Evolutionary conservation across 1,140 invertebrate genomes (phyloP), one percentile per base, ranked within the genome.

Genomic region (Atta colombica): DNA sequence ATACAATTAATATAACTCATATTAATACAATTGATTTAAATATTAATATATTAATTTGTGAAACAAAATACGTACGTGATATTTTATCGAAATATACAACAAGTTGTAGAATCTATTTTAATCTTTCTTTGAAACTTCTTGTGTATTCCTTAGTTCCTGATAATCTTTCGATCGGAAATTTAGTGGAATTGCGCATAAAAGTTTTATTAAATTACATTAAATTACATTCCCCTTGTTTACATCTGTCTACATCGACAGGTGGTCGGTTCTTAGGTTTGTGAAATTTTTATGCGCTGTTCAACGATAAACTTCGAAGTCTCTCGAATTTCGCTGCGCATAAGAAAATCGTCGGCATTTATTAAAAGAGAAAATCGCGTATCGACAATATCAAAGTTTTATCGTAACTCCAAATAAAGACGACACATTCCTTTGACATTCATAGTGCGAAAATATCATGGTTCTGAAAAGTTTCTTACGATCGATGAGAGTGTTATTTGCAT

Each of bases 311-410:
- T 85, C 10, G 3, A 51, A 35, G 51, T 75, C 35, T 68, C 74
- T 55, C 49, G 66, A 25, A 61, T 28, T 88, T 28, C 39, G 18
- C n/a, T 49, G 35, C n/a, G 25, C 25, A 55, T 61, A 77, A 77
- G 88, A 45, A 89, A 86, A 85, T 60, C 35, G 85, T 75, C 21
- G 58, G 21, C 28, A 55, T 75, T 55, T 63, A 84, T 85, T 86
- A 85, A 21, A 69, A 66, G 53, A 89, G 74, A 63, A 86, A 82
- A 87, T 77, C 61, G 78, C 81, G 55, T 71, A 69, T 85, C 78
- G 28, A 68, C 53, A 66, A 68, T 12, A 18, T 0, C 4, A 71
- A 71, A 71, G 31, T 81, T 71, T 81, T 14, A 5, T 35, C 51
- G 21, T 14, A 39, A 81, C 8, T 80, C 12, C 31, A 25, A 3